phyloP scores from a whole-genome alignment of 2,113 vertebrate genomes.

The Azemiops feae region DNA sequence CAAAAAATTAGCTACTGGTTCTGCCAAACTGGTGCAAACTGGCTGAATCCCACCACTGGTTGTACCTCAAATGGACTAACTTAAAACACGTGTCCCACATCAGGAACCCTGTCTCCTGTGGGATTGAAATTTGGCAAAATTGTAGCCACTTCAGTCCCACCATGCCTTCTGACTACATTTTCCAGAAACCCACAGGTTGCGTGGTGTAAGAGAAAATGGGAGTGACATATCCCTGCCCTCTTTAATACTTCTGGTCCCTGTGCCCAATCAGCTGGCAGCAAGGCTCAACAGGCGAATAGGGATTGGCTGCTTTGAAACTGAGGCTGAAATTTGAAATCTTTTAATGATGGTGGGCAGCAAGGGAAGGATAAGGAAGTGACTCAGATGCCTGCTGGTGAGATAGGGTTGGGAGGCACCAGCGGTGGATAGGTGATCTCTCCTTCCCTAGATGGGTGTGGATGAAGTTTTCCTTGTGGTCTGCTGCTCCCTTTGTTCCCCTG shows the following conservation, averaged over 20 bases:
- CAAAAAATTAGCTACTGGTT: too few relatives aligned
- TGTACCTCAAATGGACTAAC: too few relatives aligned
- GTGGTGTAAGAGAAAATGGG: too few relatives aligned
- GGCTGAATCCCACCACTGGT: too few relatives aligned
- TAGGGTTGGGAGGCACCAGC: background rate
- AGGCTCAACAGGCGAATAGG: background rate
- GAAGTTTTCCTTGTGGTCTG: background rate
- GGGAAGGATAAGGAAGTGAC: background rate
- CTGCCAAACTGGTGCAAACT: too few relatives aligned
- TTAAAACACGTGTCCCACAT: too few relatives aligned
- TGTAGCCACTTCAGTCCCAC: too few relatives aligned
- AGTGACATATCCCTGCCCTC: too few relatives aligned
- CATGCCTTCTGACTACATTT: too few relatives aligned
- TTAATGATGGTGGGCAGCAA: background rate
- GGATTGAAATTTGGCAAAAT: too few relatives aligned
- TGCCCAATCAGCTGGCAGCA: background rate
- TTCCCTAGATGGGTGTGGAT: background rate
- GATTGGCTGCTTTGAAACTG: background rate
- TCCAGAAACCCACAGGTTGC: too few relatives aligned
- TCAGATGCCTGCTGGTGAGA: background rate
- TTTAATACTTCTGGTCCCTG: background rate
- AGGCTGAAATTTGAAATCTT: background rate
- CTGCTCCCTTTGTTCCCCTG: background rate
- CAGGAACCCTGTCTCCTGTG: too few relatives aligned
- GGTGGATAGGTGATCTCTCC: background rate